phyloP scores from a whole-genome alignment of 2,113 vertebrate genomes.

The Ciconia boyciana region DNA sequence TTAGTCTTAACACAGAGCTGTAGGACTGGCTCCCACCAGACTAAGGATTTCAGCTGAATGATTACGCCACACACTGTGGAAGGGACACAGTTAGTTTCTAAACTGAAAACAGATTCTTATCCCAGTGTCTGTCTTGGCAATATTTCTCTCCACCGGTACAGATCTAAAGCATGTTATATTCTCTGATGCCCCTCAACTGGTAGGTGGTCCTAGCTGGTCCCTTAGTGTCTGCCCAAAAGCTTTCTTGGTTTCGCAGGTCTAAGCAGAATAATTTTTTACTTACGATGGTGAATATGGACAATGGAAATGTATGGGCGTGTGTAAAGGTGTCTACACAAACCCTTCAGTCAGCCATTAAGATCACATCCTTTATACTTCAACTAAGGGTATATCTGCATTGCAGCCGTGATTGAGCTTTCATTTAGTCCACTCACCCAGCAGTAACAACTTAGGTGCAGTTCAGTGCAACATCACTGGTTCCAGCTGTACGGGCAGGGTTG shows the following conservation, averaged over 20 bases:
- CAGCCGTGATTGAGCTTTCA: neutral
- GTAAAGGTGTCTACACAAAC: neutral
- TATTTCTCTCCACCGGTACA: neutral
- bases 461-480: neutral
- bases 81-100: conserved; percentile 14
- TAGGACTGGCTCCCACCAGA: neutral
- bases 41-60: conserved; percentile 2
- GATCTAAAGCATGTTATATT: neutral
- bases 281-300: neutral
- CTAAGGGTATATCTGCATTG: neutral
- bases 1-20: neutral
- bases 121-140: neutral
- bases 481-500: rapidly evolving
- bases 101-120: conserved; percentile 41
- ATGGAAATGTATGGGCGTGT: neutral
- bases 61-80: conserved; percentile 12
- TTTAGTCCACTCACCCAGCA: neutral
- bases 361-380: neutral
- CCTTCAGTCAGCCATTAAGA: neutral
- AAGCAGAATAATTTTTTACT: neutral
- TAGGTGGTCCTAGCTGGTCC: conserved; percentile 21
- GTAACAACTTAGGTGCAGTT: neutral
- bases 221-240: neutral
- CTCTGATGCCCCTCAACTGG: neutral
- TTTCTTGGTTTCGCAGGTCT: neutral